These are phyloP conservation scores for Monodelphis domestica DNA, from an alignment of 2,797 vertebrate species.

Conservation along the genomic window DNA sequence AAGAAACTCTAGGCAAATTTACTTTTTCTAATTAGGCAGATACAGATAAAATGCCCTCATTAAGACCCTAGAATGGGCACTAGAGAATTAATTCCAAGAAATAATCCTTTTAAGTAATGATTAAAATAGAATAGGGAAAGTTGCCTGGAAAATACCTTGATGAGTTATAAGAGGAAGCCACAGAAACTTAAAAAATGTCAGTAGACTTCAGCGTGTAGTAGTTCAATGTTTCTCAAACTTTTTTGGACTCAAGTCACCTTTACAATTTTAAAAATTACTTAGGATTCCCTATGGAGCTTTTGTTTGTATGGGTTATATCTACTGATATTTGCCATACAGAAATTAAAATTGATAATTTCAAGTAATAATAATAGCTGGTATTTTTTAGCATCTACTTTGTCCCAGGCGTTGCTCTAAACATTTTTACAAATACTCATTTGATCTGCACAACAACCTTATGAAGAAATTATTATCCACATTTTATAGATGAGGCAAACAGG, in stretches of 20 bases:
- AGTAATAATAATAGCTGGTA: neutral
- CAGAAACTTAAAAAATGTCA: neutral
- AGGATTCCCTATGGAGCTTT: neutral
- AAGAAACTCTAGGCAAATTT: neutral
- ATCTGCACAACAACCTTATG: neutral
- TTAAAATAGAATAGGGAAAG: neutral
- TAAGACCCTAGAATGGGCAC: neutral
- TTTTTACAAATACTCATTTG: neutral
- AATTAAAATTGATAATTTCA: neutral
- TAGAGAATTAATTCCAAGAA: neutral
- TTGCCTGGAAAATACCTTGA: neutral
- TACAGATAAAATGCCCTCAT: neutral
- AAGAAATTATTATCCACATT: neutral
- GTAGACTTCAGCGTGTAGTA: neutral
- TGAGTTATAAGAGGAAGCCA: neutral
- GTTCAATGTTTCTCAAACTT: neutral
- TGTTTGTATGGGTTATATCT: neutral
- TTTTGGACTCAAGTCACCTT: neutral
- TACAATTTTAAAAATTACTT: conserved; percentile 43
- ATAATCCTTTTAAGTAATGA: neutral
- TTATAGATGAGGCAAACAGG: neutral
- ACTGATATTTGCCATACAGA: neutral
- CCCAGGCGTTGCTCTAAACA: neutral
- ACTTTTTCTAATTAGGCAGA: neutral
- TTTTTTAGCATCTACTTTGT: neutral